These are phyloP conservation scores for Artemia sp. DNA, from an alignment of 2,888 invertebrate genomes.

Conservation along the genomic window DNA sequence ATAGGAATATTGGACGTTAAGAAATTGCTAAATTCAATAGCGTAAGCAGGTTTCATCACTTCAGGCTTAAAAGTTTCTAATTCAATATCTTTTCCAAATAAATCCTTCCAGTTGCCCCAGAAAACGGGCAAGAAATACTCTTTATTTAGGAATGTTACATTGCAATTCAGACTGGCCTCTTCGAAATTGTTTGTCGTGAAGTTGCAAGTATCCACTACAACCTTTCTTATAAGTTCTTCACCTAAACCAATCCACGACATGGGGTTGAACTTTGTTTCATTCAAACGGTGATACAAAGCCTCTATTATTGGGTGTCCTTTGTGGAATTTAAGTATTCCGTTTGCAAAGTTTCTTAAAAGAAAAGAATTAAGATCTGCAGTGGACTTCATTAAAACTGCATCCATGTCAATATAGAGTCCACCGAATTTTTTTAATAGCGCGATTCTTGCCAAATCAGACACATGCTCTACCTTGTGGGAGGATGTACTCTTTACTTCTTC, in stretches of 20 bases:
- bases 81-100: too few species aligned
- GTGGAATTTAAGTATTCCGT: slow-evolving; percentile 11
- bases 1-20: too few species aligned
- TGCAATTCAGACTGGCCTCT: too few species aligned
- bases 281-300: background rate
- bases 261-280: background rate
- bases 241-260: background rate
- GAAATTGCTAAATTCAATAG: too few species aligned
- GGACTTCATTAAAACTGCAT: background rate
- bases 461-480: background rate
- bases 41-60: too few species aligned
- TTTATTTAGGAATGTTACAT: too few species aligned
- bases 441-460: background rate
- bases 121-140: too few species aligned
- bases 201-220: too few species aligned
- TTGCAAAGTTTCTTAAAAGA: background rate
- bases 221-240: too few species aligned
- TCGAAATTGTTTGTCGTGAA: too few species aligned
- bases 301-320: background rate
- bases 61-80: too few species aligned
- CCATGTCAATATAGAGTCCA: slow-evolving; percentile 1
- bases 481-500: background rate
- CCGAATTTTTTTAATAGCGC: background rate
- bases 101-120: too few species aligned
- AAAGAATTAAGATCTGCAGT: background rate